phyloP scores from a whole-genome alignment of 2,113 vertebrate species.

The Microcebus lehilahytsara region DNA sequence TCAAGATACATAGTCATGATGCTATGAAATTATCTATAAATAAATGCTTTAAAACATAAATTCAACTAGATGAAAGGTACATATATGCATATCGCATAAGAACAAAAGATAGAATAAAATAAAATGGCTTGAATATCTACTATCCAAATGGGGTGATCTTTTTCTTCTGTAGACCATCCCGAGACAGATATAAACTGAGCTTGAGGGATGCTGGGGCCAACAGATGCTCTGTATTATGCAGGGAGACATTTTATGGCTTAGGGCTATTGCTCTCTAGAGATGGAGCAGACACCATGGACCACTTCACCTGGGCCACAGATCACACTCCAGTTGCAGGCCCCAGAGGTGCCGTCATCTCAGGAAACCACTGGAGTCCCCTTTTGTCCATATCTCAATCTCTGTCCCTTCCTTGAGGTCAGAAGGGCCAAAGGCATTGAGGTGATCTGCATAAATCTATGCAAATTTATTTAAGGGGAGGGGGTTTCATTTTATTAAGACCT shows the following conservation, averaged over 20 bases:
- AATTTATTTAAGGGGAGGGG: background rate
- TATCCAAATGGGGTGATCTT: conserved; percentile 62
- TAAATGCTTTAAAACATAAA: conserved; percentile 23
- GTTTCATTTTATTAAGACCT: background rate
- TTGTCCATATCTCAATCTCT: background rate
- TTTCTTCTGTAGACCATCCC: conserved; percentile 60
- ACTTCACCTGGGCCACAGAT: conserved; percentile 74
- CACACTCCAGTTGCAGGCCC: background rate
- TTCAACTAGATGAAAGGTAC: background rate
- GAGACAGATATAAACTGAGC: conserved; percentile 72
- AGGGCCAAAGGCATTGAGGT: background rate
- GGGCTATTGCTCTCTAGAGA: conserved; percentile 70
- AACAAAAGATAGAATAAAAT: conserved; percentile 73
- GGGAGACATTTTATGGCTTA: conserved; percentile 72
- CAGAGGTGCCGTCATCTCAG: conserved; percentile 29
- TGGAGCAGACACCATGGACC: conserved; percentile 32
- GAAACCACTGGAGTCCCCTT: conserved; percentile 15
- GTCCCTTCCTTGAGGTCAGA: conserved; percentile 19
- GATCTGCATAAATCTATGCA: background rate
- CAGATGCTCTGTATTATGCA: conserved; percentile 61
- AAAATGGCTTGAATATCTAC: conserved; percentile 58
- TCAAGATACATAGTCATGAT: background rate
- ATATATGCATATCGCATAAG: background rate
- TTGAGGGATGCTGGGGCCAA: conserved; percentile 55
- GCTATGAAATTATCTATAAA: background rate